Conservation (phyloP, 1,140 invertebrate genomes). For the Zaprionus tsacasi region DNA sequence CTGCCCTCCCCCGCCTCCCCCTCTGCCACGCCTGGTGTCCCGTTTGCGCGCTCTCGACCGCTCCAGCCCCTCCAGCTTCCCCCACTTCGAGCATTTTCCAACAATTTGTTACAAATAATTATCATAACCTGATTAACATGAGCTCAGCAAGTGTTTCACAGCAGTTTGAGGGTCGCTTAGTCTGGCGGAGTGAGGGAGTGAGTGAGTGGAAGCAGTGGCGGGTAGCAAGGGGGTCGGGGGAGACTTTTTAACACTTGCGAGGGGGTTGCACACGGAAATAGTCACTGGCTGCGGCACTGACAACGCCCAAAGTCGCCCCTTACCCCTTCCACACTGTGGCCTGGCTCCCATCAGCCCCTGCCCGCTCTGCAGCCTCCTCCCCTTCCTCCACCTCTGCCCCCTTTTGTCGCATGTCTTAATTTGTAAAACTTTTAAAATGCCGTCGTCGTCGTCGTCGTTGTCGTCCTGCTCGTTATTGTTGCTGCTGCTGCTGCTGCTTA, state of each 20-base stretch:
- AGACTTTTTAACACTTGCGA: neutral
- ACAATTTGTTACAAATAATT: constrained; percentile 84
- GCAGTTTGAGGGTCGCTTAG: neutral
- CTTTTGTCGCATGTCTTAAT: constrained; percentile 61
- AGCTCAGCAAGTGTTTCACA: constrained; percentile 59
- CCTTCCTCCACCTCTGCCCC: neutral
- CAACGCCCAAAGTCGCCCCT: neutral
- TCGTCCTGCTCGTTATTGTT: constrained; percentile 6
- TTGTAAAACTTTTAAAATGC: constrained; percentile 81
- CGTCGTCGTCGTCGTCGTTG: constrained; percentile 51
- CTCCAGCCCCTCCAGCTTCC: neutral
- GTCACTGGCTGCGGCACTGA: constrained; percentile 26
- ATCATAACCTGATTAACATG: constrained; percentile 84
- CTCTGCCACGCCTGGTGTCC: neutral
- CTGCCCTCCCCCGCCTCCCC: neutral
- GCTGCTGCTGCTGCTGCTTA: constrained; percentile 62
- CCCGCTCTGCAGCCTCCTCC: neutral
- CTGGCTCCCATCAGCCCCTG: too few relatives aligned
- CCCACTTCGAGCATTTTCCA: constrained; percentile 13
- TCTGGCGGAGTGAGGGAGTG: neutral
- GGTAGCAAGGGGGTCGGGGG: neutral
- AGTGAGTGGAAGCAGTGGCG: neutral
- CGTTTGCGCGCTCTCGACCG: constrained; percentile 17
- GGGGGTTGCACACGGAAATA: constrained; percentile 43
- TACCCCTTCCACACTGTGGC: neutral